Conservation (phyloP, 2,797 vertebrate genomes). For the Antennarius maculatus region DNA sequence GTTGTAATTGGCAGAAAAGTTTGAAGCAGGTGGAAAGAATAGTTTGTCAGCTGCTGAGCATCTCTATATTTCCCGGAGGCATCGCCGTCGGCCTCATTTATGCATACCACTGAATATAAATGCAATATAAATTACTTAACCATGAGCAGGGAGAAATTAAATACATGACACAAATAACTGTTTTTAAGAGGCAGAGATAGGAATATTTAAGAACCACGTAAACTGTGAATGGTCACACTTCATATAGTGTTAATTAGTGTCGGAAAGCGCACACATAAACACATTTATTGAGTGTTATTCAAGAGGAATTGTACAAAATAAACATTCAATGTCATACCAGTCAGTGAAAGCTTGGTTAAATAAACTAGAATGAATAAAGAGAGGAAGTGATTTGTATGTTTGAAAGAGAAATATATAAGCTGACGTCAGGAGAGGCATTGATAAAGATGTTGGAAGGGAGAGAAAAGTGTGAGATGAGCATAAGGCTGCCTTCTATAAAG, state of each 20-base stretch:
- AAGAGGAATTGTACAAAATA: background rate
- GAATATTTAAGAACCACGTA: background rate
- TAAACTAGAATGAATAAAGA: background rate
- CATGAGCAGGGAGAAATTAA: conserved; percentile 24
- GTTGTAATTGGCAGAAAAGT: conserved; percentile 59
- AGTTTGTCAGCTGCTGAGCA: conserved; percentile 52
- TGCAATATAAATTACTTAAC: conserved; percentile 43
- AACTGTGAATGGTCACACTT: background rate
- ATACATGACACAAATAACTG: conserved; percentile 21
- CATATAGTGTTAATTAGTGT: too few relatives aligned
- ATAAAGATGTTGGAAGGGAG: conserved; percentile 18
- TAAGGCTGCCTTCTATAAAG: conserved; percentile 26
- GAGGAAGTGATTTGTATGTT: conserved; percentile 4
- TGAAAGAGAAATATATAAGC: conserved; percentile 10
- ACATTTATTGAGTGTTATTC: background rate
- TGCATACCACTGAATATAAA: conserved; percentile 39
- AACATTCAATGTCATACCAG: conserved; percentile 12
- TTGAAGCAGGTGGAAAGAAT: conserved; percentile 62
- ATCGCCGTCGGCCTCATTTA: conserved; percentile 37
- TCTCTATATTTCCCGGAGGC: conserved; percentile 41
- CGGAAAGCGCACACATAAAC: too few relatives aligned
- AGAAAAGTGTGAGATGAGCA: conserved; percentile 9
- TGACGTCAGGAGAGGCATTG: conserved; percentile 6
- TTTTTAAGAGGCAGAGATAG: background rate
- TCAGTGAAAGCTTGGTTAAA: conserved; percentile 12